phyloP scores from a whole-genome alignment of 2,797 vertebrate species.

The Leptatherina wallacei region DNA sequence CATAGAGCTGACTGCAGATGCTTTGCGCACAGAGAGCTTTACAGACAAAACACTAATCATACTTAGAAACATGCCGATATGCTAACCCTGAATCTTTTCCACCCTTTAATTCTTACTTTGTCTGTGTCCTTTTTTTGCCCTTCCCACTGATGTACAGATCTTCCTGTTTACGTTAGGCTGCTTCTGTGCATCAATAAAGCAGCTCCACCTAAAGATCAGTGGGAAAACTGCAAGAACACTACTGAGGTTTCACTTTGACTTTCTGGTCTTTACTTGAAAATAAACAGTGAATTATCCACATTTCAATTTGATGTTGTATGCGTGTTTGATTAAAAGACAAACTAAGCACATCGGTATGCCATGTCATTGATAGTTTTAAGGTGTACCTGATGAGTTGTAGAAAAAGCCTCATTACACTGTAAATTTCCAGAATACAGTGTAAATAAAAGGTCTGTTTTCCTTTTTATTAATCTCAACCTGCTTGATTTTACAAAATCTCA shows the following conservation, averaged over 20 bases:
- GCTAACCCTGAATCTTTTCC: background rate
- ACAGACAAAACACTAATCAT: background rate
- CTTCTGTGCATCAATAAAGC: conserved; percentile 54
- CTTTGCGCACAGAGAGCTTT: conserved; percentile 4
- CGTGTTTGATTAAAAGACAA: conserved; percentile 3
- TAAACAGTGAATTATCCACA: background rate
- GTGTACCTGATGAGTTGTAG: background rate
- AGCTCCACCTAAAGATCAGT: conserved; percentile 60
- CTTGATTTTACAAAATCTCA: conserved; percentile 18
- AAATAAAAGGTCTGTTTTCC: conserved; percentile 31
- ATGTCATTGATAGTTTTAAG: too few species aligned
- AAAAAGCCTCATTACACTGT: background rate
- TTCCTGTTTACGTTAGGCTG: conserved; percentile 63
- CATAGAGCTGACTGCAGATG: conserved; percentile 42
- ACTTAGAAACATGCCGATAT: background rate
- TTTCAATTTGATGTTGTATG: background rate
- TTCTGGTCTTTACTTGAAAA: background rate
- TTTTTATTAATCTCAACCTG: conserved; percentile 8
- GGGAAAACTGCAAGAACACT: conserved; percentile 49
- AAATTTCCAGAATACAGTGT: background rate
- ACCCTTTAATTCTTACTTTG: background rate
- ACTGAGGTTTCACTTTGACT: conserved; percentile 1
- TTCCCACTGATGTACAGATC: conserved; percentile 64
- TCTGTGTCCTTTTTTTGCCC: conserved; percentile 71
- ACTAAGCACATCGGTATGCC: background rate